phyloP scores from a whole-genome alignment of 1,140 invertebrate genomes.

The Lamellibrachia luymesi region DNA sequence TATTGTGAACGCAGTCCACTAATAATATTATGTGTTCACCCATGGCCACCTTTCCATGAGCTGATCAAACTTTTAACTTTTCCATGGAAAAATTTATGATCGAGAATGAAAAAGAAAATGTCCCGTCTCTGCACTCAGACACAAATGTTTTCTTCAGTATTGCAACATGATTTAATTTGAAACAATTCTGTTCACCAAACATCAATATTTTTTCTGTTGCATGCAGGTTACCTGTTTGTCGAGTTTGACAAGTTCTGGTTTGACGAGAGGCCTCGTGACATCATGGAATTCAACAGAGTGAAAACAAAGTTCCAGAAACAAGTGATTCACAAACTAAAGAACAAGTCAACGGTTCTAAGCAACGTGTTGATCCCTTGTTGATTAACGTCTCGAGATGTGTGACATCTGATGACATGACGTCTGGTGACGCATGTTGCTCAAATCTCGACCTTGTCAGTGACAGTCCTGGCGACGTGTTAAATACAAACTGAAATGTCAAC shows the following conservation, averaged over 20 bases:
- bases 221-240: slow-evolving; percentile 78
- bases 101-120: too few relatives aligned
- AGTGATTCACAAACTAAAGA: slow-evolving; percentile 65
- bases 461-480: background rate
- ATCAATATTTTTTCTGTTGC: slow-evolving; percentile 69
- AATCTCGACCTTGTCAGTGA: background rate
- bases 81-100: background rate
- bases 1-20: too few relatives aligned
- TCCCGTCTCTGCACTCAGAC: too few relatives aligned
- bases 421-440: background rate
- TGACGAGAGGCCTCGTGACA: slow-evolving; percentile 81
- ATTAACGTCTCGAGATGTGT: background rate
- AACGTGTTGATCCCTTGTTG: background rate
- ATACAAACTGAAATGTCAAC: background rate
- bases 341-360: slow-evolving; percentile 42
- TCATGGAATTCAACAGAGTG: slow-evolving; percentile 91
- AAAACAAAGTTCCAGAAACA: slow-evolving; percentile 79
- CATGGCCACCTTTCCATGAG: too few relatives aligned
- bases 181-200: too few relatives aligned
- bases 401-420: background rate
- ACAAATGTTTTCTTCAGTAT: too few relatives aligned
- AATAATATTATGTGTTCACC: too few relatives aligned
- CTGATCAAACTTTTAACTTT: background rate
- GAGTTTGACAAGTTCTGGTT: slow-evolving; percentile 94
- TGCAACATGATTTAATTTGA: too few relatives aligned